These are phyloP conservation scores for Mayetiola destructor DNA, from an alignment of 2,888 invertebrate genomes.

Conservation along the genomic window DNA sequence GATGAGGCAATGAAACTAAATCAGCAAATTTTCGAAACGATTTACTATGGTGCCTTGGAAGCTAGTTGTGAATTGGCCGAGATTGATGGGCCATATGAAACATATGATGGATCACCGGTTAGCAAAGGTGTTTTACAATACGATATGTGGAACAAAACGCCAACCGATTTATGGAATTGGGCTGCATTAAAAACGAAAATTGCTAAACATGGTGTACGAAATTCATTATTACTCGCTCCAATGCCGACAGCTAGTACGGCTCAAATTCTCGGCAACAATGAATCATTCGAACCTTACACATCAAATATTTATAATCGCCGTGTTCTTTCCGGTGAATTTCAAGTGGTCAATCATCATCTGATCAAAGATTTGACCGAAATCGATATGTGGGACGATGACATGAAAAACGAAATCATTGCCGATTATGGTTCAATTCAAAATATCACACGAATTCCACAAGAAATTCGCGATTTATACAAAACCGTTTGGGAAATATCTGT, in stretches of 20 bases:
- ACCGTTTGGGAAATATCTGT: conserved; percentile 97
- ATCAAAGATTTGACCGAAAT: conserved; percentile 81
- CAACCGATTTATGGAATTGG: conserved; percentile 87
- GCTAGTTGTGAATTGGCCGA: conserved; percentile 89
- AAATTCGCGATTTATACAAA: conserved; percentile 78
- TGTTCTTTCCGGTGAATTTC: conserved; percentile 90
- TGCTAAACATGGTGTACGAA: conserved; percentile 75
- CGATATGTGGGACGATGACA: conserved; percentile 84
- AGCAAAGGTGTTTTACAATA: conserved; percentile 92
- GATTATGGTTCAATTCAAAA: conserved; percentile 86
- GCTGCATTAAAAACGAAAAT: conserved; percentile 64
- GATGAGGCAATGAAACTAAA: conserved; percentile 73
- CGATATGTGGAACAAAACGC: conserved; percentile 92
- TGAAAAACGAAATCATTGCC: conserved; percentile 88
- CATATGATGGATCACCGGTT: conserved; percentile 81
- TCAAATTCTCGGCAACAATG: conserved; percentile 97
- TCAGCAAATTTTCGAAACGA: conserved; percentile 92
- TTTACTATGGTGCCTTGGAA: conserved; percentile 93
- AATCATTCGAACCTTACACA: conserved; percentile 95
- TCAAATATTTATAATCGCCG: conserved; percentile 90
- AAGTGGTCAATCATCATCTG: conserved; percentile 92
- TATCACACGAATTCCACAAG: conserved; percentile 68
- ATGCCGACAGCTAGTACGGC: conserved; percentile 99
- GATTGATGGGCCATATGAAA: conserved; percentile 71
- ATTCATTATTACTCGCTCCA: conserved; percentile 85